Evolutionary conservation across 2,888 invertebrate species (phyloP), one percentile per base, ranked within the genome.

Genomic region (Dynastes hyllus): DNA sequence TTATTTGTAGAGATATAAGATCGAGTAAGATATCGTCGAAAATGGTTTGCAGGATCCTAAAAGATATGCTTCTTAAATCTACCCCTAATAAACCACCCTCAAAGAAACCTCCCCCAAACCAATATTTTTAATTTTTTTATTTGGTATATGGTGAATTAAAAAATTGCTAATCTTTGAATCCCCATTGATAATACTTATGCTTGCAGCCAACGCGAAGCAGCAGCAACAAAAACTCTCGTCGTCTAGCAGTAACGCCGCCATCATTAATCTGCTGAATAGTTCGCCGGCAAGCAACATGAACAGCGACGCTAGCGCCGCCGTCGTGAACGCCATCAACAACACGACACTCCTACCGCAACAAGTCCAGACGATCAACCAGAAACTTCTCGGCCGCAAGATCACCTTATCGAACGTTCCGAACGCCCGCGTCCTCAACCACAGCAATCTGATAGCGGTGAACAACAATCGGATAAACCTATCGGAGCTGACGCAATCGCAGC

Each of bases 241-340:
- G 58, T 89, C 88, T 1, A 55, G 8, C 80, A 93, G 89, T 86
- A 95, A 95, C 87, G 93, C 95, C 1, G 94, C 95, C 9, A 95
- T 95, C 85, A 91, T 95, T 80, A 95, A 95, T 88, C 88, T 95
- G 76, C 88, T 95, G 80, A 95, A 95, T 87, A 95, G 94, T 86
- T 93, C 94, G 37, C 94, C 95, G 61, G 94, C 94, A n/a, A 91
- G 90, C 86, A 88, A 85, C 79, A 83, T 87, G 73, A 89, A 88
- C 79, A 89, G 86, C 79, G 93, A 94, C 79, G 93, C 93, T 2
- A 93, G 92, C 84, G 90, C 91, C 55, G 91, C 92, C 9, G 91
- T 91, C 63, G 91, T 91, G 79, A 89, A 89, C 83, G 88, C 88
- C 53, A 87, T 88, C 79, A 88, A 87, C 81, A 88, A 86, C 83